These are phyloP conservation scores for Cariama cristata DNA, from an alignment of 2,113 vertebrate species.

Conservation along the genomic window DNA sequence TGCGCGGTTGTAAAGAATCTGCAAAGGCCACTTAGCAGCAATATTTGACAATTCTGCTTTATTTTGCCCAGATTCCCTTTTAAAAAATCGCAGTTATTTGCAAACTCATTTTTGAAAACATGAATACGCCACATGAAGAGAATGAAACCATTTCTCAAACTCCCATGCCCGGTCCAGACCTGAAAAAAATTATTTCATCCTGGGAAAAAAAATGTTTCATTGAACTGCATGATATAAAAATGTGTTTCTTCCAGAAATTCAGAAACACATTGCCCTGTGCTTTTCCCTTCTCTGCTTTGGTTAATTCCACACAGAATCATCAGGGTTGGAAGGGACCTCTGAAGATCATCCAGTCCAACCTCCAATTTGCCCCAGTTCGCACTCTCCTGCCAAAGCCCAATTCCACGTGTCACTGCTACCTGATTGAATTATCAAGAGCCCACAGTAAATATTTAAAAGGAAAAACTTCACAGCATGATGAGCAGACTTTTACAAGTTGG, in stretches of 20 bases:
- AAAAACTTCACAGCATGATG: background rate
- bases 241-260: background rate
- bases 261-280: background rate
- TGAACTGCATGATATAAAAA: background rate
- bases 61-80: background rate
- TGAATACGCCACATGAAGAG: background rate
- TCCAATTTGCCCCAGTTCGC: background rate
- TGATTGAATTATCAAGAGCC: background rate
- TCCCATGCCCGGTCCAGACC: background rate
- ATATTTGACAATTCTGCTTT: background rate
- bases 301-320: background rate
- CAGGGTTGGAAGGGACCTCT: too few relatives aligned
- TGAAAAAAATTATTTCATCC: background rate
- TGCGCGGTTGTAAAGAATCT: background rate
- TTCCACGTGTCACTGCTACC: fast-evolving
- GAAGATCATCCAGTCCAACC: too few relatives aligned
- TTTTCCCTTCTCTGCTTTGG: background rate
- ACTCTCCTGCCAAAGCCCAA: background rate
- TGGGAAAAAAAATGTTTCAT: background rate
- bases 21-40: background rate
- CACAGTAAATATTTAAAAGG: background rate
- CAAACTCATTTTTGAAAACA: background rate
- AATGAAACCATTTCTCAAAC: background rate
- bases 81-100: background rate
- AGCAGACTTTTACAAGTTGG: background rate